Percentiles rank a stretch among this genome's conserved stretches.
Evolutionary conservation across 1,140 invertebrate species (phyloP).

Genomic region (Diabrotica virgifera): DNA sequence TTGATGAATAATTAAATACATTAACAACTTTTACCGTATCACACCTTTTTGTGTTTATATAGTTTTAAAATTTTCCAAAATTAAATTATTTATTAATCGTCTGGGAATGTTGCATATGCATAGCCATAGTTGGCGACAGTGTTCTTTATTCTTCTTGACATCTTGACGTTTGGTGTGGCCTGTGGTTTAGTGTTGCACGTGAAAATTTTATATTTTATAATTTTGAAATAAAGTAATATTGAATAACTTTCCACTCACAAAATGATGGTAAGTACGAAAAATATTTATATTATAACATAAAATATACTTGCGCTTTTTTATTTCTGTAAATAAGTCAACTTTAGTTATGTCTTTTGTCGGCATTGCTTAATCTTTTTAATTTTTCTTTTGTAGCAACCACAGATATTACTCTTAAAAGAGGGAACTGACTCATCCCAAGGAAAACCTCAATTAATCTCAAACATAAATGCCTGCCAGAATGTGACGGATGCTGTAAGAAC

Average conservation of each 20-base stretch:
- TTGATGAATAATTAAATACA: too few relatives aligned
- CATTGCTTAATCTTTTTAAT: background rate
- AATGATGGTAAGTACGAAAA: background rate
- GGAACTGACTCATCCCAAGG: constrained; percentile 97
- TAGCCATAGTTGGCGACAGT: background rate
- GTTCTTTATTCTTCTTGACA: background rate
- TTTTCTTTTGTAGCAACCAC: constrained; percentile 79
- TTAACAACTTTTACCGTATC: too few relatives aligned
- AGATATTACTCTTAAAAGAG: constrained; percentile 97
- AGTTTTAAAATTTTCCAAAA: too few relatives aligned
- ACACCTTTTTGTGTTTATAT: too few relatives aligned
- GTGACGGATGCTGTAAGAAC: constrained; percentile 94
- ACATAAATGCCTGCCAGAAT: constrained; percentile 98
- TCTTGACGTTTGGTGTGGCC: background rate
- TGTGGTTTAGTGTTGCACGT: background rate
- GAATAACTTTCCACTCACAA: background rate
- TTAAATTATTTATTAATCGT: too few relatives aligned
- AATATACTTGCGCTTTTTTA: too few relatives aligned
- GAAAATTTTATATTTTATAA: background rate
- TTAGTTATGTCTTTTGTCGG: background rate
- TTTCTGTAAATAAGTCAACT: too few relatives aligned
- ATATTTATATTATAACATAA: background rate
- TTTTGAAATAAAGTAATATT: background rate
- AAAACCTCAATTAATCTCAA: constrained; percentile 93
- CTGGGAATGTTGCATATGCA: too few relatives aligned